Evolutionary conservation across 2,113 vertebrate genomes (phyloP).

Genomic region (Myotis brandtii): DNA sequence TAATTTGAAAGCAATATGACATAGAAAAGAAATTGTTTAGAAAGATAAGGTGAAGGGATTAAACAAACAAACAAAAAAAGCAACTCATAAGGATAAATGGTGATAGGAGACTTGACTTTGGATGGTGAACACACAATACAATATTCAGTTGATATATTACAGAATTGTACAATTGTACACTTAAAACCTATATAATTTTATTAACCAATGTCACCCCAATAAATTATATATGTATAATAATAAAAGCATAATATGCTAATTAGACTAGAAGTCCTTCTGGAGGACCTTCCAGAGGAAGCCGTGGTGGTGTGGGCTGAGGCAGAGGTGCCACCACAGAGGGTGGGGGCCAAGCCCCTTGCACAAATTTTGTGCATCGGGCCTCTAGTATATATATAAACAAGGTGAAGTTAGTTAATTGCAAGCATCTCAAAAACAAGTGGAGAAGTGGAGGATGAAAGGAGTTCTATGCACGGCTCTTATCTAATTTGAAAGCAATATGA

Average conservation of each 20-base stretch:
- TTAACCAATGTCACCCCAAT: neutral
- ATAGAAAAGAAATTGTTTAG: slow-evolving; percentile 12
- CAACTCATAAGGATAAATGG: neutral
- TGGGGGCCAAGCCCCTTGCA: too few relatives aligned
- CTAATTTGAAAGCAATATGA: neutral
- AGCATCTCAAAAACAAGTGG: neutral
- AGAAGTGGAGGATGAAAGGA: neutral
- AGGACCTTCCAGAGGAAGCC: too few relatives aligned
- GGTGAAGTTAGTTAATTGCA: neutral
- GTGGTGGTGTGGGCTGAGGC: too few relatives aligned
- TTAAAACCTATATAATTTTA: neutral
- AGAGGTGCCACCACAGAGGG: too few relatives aligned
- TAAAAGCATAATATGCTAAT: too few relatives aligned
- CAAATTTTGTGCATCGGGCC: too few relatives aligned
- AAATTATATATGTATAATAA: neutral
- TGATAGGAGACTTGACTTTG: neutral
- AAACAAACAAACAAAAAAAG: neutral
- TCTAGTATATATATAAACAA: neutral
- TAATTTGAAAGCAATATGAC: neutral
- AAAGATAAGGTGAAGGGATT: too few relatives aligned
- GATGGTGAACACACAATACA: neutral
- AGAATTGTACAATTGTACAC: neutral
- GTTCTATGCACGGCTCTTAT: neutral
- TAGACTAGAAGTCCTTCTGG: too few relatives aligned
- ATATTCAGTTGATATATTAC: neutral